These are phyloP conservation scores for Meles meles DNA, from an alignment of 2,113 vertebrate species.

Conservation along the genomic window DNA sequence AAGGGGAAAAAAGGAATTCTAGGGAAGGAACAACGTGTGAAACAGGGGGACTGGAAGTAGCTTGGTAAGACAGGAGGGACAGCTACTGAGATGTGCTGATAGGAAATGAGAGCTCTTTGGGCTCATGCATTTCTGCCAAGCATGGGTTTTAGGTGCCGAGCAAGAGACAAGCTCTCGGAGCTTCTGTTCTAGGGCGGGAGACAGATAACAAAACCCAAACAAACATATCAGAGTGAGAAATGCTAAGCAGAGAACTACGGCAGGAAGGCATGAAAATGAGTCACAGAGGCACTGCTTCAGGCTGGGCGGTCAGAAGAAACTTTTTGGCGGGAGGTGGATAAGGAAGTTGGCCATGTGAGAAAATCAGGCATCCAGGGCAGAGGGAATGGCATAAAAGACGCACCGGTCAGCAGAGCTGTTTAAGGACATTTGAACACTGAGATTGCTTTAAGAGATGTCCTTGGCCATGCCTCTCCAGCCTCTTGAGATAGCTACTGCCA, in stretches of 20 bases:
- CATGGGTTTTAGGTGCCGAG: not conserved
- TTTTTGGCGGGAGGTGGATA: not conserved
- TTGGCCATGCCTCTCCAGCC: not conserved
- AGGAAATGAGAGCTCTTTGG: not conserved
- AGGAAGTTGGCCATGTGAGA: not conserved
- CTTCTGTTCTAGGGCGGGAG: not conserved
- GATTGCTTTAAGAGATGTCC: not conserved
- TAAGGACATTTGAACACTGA: not conserved
- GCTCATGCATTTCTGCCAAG: not conserved
- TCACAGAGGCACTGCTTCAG: not conserved
- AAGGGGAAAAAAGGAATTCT: not conserved
- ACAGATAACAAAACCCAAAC: not conserved
- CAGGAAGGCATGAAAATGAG: not conserved
- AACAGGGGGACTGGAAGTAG: not conserved
- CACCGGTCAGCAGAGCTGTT: no score
- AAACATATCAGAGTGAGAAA: not conserved
- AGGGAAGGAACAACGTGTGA: not conserved
- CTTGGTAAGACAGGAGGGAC: no score
- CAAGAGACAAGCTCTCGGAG: not conserved
- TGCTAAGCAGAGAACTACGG: not conserved
- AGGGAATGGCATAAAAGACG: not conserved
- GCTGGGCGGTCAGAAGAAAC: not conserved
- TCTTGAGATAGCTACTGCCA: not conserved
- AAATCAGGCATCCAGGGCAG: not conserved
- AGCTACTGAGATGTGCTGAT: no score